phyloP scores from a whole-genome alignment of 2,113 vertebrate species.

The Spea bombifrons region DNA sequence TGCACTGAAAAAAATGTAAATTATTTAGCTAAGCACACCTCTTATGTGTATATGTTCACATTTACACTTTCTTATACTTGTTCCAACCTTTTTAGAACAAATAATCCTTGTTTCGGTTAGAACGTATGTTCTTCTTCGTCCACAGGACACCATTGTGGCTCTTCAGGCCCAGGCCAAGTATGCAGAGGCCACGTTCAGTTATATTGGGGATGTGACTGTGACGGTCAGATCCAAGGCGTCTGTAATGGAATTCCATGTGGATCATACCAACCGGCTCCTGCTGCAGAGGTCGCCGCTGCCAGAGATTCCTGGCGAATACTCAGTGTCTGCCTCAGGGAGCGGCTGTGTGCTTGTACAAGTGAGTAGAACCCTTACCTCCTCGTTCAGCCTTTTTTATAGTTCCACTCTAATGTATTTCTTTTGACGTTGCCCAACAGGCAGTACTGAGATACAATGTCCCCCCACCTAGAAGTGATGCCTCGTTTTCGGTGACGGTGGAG shows the following conservation, averaged over 20 bases:
- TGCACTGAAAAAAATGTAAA: too few relatives aligned
- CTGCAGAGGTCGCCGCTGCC: not conserved
- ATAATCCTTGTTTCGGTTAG: too few relatives aligned
- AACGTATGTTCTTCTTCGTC: not conserved
- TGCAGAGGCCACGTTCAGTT: conserved; percentile 62
- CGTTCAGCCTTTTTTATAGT: conserved; percentile 49
- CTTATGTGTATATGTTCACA: too few relatives aligned
- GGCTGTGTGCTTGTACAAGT: conserved; percentile 19
- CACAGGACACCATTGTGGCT: conserved; percentile 82
- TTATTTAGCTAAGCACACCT: too few relatives aligned
- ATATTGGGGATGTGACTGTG: not conserved
- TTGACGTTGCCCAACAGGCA: conserved; percentile 55
- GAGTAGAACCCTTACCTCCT: conserved; percentile 35
- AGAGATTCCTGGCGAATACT: conserved; percentile 8
- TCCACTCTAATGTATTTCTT: conserved; percentile 51
- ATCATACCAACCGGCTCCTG: conserved; percentile 21
- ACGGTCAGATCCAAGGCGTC: not conserved
- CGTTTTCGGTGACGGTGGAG: conserved; percentile 54
- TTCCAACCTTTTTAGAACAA: too few relatives aligned
- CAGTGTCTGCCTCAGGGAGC: conserved; percentile 6
- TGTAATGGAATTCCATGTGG: conserved; percentile 15
- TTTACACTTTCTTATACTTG: too few relatives aligned
- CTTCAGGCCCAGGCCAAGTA: conserved; percentile 82
- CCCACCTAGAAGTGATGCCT: conserved; percentile 29
- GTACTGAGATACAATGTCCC: conserved; percentile 65